Evolutionary conservation across 2,888 invertebrate species (phyloP), one percentile per base, ranked within the genome.

Genomic region (Mystacides longicornis): DNA sequence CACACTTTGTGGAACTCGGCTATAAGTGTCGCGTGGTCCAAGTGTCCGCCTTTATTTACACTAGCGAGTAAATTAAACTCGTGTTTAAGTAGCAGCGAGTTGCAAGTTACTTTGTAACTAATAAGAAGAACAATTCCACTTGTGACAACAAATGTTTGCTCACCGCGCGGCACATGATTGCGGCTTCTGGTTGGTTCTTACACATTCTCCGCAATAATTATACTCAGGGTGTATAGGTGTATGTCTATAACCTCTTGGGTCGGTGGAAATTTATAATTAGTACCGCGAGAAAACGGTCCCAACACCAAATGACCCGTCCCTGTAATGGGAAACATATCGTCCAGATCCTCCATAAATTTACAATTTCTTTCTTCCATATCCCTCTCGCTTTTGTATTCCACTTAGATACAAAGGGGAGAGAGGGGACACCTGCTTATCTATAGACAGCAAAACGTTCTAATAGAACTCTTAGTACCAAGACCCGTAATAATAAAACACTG

Each of bases 11-110:
- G 60, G 57, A 61, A 60, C 60, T 59, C 56, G 49, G 49, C 56
- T 56, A 56, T 60, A 60, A 59, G 61, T 57, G 57, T 54, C 57
- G 54, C 54, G 59, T 52, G 57, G 59, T 73, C 69, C 71, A 55
- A 66, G 72, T 62, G 60, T 62, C 72, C 72, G 74, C 74, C 62
- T 76, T 77, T 77, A 77, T 77, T 77, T 77, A 77, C 76, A 76
- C 77, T 75, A 77, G 76, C 74, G 74, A 73, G 74, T 77, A 77
- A 77, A 77, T 77, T 77, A 77, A 77, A 76, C 77, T 76, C 74
- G 67, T 73, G 68, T 75, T 71, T 71, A 74, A 75, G 75, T 72
- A 75, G 57, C 52, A 45, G 37, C 56, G 52, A 54, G 54, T 55
- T 27, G 51, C 22, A 37, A 57, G 57, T 58, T 59, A 58, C 75